Evolutionary conservation across 2,113 vertebrate genomes (phyloP).

Genomic region (Vulpes vulpes): DNA sequence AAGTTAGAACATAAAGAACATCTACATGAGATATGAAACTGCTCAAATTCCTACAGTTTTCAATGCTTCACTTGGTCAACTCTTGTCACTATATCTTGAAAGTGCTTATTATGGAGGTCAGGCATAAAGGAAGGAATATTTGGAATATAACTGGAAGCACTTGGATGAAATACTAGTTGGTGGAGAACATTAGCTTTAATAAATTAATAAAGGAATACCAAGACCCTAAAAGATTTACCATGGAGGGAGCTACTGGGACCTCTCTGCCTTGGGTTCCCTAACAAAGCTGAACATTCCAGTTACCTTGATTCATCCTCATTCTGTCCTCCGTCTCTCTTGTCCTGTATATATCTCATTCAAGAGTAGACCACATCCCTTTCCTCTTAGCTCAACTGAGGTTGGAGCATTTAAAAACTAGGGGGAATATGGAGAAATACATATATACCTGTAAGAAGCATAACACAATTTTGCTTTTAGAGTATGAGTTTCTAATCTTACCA

Average conservation of each 20-base stretch:
- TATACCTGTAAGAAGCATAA: background rate
- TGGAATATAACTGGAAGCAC: background rate
- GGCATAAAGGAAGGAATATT: background rate
- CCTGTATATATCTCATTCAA: background rate
- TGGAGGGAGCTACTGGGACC: background rate
- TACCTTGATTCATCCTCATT: background rate
- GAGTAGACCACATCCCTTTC: background rate
- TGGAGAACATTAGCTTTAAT: background rate
- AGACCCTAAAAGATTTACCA: background rate
- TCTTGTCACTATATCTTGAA: background rate
- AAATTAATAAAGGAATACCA: background rate
- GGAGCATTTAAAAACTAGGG: background rate
- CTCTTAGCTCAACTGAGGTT: background rate
- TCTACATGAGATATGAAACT: background rate
- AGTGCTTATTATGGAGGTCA: background rate
- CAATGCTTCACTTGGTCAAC: background rate
- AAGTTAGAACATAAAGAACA: background rate
- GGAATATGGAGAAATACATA: background rate
- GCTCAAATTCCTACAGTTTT: background rate
- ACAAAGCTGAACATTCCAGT: rapidly evolving
- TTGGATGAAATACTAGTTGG: background rate
- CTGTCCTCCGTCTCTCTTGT: rapidly evolving
- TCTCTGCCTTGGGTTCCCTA: background rate
- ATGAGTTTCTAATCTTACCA: background rate
- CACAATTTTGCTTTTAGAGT: background rate